Evolutionary conservation across 2,113 vertebrate genomes (phyloP), one percentile per base, ranked within the genome.

Genomic region (Nothobranchius kuhntae): DNA sequence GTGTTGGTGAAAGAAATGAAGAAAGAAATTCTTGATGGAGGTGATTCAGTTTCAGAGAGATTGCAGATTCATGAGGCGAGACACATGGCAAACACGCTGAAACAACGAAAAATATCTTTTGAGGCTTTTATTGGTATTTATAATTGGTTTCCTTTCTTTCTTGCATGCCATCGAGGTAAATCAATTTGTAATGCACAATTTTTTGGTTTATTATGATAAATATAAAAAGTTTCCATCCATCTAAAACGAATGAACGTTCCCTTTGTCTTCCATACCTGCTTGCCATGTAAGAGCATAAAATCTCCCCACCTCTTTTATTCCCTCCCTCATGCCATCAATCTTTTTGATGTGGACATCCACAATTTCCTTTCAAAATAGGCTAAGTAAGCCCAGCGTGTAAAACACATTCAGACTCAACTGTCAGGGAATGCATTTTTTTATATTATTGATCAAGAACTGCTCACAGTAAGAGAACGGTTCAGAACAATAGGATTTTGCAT

Each of bases 321-420:
- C 61, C 40, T 36, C 10, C 62, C 75, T 63, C 57, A 61, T 47
- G 71, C 75, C 79, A 88, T 91, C 89, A 84, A 80, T 90, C 88
- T 89, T 81, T 85, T 54, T 79, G 76, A 87, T 71, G 75, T 80
- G 78, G 73, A 64, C 61, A 75, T 78, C 69, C 76, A 84, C 85
- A 86, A 77, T 87, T 62, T 77, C 69, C 59, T 58, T 77, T 65
- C 61, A 77, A 87, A 86, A 81, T 63, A 83, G 67, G 78, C 71
- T 87, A 91, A 90, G 85, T 85, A 87, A 89, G 81, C 88, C 80
- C 85, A 76, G 83, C 78, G 77, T 89, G 87, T 88, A 89, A 89
- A 92, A 87, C 76, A 80, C 73, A 86, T 87, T 81, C 74, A 74
- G 83, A 78, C 70, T 85, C 68, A 78, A 89, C 89, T 88, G 88